Base-by-base conservation (phyloP, 2,888 invertebrate species). In the Tenthredo distinguenda region DNA sequence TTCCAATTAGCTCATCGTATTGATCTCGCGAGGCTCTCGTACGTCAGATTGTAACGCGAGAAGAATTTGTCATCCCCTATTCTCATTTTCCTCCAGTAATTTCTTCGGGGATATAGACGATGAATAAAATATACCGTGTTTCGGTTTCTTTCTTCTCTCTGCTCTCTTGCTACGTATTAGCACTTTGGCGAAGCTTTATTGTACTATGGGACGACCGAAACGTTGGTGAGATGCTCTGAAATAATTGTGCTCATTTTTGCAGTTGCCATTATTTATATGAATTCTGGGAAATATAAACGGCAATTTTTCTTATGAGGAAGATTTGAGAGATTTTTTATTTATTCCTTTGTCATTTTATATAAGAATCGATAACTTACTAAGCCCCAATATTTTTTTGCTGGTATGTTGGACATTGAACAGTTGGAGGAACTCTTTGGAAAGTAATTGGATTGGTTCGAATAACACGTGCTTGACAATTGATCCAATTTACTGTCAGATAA, bases 401-500 rank as follows among this genome's bases (percentile, higher is more conserved):
- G 15, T 43, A 47, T 12, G 34, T 34, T 15, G 68, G 26, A 68
- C 68, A 68, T 68, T 68, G 68, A 68, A 68, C 74, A 55, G 77
- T 55, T 15, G 77, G 47, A 7, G 55, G 55, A 77, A 77, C 77
- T 50, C 77, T 77, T 77, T 31, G 47, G 55, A 55, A 55, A 55
- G n/a, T 74, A 74, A 77, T 77, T 77, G 77, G 77, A 77, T 34
- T 77, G 55, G 77, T 47, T 47, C 50, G 31, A 77, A 77, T 77
- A 77, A 77, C 77, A 77, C 31, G 77, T 55, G 77, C 77, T 47
- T 55, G 55, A 77, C 47, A 77, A 77, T 77, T 77, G 77, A 55
- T 77, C 77, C 77, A 55, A 77, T 77, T 77, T 77, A 50, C 77
- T 21, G 55, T 77, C 55, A 77, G 77, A 77, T 77, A 77, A 77